Evolutionary conservation across 2,113 vertebrate species (phyloP), one percentile per base, ranked within the genome.

Genomic region (Hypomesus transpacificus): DNA sequence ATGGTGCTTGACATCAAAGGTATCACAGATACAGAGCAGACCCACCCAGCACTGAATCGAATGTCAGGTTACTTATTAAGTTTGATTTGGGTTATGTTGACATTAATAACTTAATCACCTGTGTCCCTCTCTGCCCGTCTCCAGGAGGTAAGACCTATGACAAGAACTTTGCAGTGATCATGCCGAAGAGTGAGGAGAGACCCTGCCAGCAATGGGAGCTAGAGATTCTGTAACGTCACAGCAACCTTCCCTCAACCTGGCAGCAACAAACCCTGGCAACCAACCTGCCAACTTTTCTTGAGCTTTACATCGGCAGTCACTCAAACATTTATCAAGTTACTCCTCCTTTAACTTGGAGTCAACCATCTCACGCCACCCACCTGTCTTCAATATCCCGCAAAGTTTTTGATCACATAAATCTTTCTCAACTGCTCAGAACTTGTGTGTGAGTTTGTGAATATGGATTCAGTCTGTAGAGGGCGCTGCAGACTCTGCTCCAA

Each of bases 1-100:
- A 90, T 92, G 90, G 78, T 96, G 63, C 87, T 99, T 0, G 96
- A 98, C 14, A 79, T 99, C 56, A 98, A 99, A 89, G 96, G 97
- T 99, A 62, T 24, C 21, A 21, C 4, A 7, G 1, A 34, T 31
- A 17, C 16, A 26, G 59, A 24, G 21, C 20, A 61, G 9, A 22
- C 22, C 14, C 24, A 8, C 21, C 58, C 1, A 0, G 18, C 20
- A 9, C 20, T 59, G 21, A 3, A 9, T 20, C 56, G 13, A 62
- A 26, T 14, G 66, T 6, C 17, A 46, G 39, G 13, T 68, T 54
- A 18, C 22, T 7, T 14, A 52, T 51, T 21, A 14, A 0, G 3
- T n/a, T 56, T 16, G 53, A 56, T 9, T 56, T 1, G 17, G 53
- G 53, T 56, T 56, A 3, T 56, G 17, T 18, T 5, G 3, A 6